These are phyloP conservation scores for Pemphredon lugubris DNA, from an alignment of 2,888 invertebrate species.

Conservation along the genomic window DNA sequence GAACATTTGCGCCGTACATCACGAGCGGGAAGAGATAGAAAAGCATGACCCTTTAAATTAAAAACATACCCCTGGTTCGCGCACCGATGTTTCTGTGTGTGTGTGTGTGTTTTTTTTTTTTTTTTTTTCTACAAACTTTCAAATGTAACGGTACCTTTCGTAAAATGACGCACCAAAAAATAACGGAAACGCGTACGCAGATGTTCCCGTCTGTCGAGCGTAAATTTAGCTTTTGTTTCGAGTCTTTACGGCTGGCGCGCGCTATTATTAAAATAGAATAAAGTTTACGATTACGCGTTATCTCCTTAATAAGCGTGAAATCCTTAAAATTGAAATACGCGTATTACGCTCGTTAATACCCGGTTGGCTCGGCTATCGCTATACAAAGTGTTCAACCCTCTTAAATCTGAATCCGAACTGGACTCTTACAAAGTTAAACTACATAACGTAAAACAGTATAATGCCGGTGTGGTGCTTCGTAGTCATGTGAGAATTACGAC, in stretches of 20 bases:
- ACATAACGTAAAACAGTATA: conserved; percentile 25
- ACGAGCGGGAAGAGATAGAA: conserved; percentile 3
- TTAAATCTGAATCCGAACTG: background rate
- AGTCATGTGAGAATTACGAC: conserved; percentile 19
- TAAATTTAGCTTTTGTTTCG: no score
- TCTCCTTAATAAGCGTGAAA: no score
- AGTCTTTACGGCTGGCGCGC: no score
- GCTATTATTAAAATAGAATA: no score
- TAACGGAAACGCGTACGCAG: no score
- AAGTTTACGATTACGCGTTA: no score
- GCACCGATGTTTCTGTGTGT: no score
- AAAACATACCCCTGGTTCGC: background rate
- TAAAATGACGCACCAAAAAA: background rate
- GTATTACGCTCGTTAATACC: no score
- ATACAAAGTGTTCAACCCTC: no score
- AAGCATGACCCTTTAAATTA: conserved; percentile 9
- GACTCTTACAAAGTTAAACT: conserved; percentile 13
- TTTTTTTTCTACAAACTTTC: background rate
- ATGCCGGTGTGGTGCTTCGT: conserved; percentile 1
- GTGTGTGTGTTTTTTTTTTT: background rate
- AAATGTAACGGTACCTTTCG: background rate
- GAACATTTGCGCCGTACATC: conserved; percentile 23
- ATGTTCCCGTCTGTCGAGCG: no score
- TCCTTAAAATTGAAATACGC: no score
- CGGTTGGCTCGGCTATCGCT: no score